Base-by-base conservation (phyloP, 2,113 vertebrate species). In the Herpailurus yagouaroundi region DNA sequence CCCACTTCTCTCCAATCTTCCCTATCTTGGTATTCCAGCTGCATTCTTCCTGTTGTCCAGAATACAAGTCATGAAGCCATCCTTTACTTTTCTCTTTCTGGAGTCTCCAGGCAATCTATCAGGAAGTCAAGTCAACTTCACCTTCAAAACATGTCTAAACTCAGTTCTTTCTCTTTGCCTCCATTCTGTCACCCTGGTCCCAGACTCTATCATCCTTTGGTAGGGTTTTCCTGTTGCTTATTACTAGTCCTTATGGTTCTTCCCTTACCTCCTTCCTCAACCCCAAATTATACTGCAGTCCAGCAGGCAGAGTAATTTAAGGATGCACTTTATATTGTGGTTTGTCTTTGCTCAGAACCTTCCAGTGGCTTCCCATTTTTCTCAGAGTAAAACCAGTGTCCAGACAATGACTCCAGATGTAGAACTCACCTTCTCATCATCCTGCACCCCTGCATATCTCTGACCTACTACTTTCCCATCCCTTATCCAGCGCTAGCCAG, bases 261-360 rank as follows among this genome's bases (percentile, higher is more conserved):
- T 69, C 16, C 4, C 23, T 95, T 79, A 14, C 5, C 6, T 31
- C 21, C 5, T 16, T 11, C 38, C 29, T 38, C 74, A 92, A 57
- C 63, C 45, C 25, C 31, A 60, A 77, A 33, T 14, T 66, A 55
- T 29, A 45, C 11, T 89, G 41, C 16, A 84, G 38, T 66, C 41
- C 4, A 63, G 33, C 33, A 97, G 4, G 38, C 92, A 64, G 33
- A 80, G n/a, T 48, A 91, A 19, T 74, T 4, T 81, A 68, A 69
- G 69, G 74, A 57, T 19, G 15, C 74, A 23, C 21, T 9, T 89
- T 19, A 16, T 77, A 7, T 69, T 27, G 86, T 79, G 8, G 7
- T 55, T 89, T 91, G 5, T 16, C 63, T 91, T 95, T 89, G 15
- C 66, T 66, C 29, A 95, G 41, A 84, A 82, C n/a, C 60, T 97